These are phyloP conservation scores for Triplophysa dalaica DNA, from an alignment of 2,113 vertebrate genomes.

Conservation along the genomic window DNA sequence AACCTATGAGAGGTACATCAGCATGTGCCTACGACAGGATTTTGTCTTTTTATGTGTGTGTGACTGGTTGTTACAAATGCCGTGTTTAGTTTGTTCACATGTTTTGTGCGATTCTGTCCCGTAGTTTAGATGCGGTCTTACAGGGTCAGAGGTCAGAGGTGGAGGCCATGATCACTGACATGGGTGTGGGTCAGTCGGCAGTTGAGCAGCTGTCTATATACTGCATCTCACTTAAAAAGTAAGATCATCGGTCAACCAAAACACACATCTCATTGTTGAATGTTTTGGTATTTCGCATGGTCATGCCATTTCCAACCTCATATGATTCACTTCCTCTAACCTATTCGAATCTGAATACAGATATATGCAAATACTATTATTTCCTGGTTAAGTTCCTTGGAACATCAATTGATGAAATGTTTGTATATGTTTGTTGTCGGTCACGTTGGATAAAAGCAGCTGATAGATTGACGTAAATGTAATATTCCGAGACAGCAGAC, in stretches of 20 bases:
- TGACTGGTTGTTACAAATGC: not conserved
- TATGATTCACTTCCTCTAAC: too few relatives aligned
- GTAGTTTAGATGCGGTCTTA: conserved; percentile 85
- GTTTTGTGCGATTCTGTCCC: conserved; percentile 42
- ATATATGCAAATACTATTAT: not conserved
- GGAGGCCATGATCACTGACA: conserved; percentile 93
- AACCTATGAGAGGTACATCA: conserved; percentile 83
- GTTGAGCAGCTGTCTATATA: conserved; percentile 94
- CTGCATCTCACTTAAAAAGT: conserved; percentile 98
- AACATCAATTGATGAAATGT: too few relatives aligned
- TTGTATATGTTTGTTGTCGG: too few relatives aligned
- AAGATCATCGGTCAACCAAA: conserved; percentile 46
- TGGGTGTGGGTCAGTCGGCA: conserved; percentile 85
- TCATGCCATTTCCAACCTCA: too few relatives aligned
- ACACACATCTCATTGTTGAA: not conserved
- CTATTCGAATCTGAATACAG: not conserved
- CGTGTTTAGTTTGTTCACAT: not conserved
- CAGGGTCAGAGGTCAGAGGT: conserved; percentile 89
- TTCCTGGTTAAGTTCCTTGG: not conserved
- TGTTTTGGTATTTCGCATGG: not conserved
- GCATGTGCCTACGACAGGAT: not conserved
- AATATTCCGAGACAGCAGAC: not conserved
- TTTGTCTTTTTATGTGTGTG: not conserved
- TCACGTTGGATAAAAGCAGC: too few relatives aligned
- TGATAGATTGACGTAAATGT: not conserved